These are phyloP conservation scores for Salpingus planirostris DNA, from an alignment of 2,888 invertebrate genomes.

Conservation along the genomic window DNA sequence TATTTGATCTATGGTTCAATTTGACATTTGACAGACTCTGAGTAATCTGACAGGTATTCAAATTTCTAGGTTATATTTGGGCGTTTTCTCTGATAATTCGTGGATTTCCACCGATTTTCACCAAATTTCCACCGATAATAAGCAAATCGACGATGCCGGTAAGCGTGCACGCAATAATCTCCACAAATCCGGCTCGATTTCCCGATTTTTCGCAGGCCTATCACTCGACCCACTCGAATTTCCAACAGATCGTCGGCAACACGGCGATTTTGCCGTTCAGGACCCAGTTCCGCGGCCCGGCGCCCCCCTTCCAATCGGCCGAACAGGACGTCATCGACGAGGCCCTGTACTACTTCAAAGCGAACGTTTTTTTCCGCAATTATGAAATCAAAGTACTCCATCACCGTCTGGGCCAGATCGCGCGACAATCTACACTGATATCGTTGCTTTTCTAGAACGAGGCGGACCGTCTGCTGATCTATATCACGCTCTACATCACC, in stretches of 20 bases:
- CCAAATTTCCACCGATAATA: no score
- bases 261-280: slow-evolving; percentile 86
- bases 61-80: no score
- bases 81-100: no score
- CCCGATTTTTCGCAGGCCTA: slow-evolving; percentile 64
- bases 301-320: slow-evolving; percentile 59
- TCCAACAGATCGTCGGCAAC: slow-evolving; percentile 74
- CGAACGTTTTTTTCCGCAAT: slow-evolving; percentile 97
- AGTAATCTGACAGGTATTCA: no score
- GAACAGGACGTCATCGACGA: slow-evolving; percentile 90
- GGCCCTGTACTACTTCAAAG: slow-evolving; percentile 94
- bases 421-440: slow-evolving; percentile 3
- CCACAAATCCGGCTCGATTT: background rate
- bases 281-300: slow-evolving; percentile 89
- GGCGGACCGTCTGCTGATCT: slow-evolving; percentile 93
- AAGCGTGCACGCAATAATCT: no score
- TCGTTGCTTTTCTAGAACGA: slow-evolving; percentile 75
- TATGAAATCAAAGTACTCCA: slow-evolving; percentile 88
- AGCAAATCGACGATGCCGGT: no score
- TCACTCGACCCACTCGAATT: slow-evolving; percentile 80
- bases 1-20: no score
- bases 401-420: no score
- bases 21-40: no score
- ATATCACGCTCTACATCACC: slow-evolving; percentile 93
- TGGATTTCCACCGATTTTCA: no score